These are phyloP conservation scores for Eucidaris tribuloides DNA, from an alignment of 35 echinoderm and acorn worm species.

Conservation along the genomic window DNA sequence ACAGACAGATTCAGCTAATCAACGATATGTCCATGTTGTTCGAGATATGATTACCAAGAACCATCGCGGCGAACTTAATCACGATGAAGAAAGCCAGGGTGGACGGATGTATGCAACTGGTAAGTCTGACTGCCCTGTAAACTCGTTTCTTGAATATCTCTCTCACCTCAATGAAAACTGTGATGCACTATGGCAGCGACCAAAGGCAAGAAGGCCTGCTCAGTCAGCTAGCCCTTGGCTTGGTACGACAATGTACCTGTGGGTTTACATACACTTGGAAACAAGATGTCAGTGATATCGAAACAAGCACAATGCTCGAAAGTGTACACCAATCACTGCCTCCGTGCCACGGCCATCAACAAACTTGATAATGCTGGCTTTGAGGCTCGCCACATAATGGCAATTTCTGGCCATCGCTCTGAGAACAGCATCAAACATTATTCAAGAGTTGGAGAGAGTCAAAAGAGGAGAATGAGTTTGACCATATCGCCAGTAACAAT, in stretches of 20 bases:
- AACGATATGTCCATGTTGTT: neutral
- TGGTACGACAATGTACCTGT: constrained; percentile 3
- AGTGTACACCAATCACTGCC: constrained; percentile 51
- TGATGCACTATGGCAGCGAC: constrained; percentile 41
- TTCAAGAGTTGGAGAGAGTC: constrained; percentile 9
- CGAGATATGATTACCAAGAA: constrained; percentile 37
- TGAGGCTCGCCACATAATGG: constrained; percentile 32
- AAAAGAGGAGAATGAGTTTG: constrained; percentile 31
- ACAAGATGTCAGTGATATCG: constrained; percentile 40
- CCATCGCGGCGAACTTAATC: neutral
- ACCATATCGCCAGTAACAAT: constrained; percentile 15
- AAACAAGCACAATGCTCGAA: constrained; percentile 26
- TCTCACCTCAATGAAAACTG: constrained; percentile 14
- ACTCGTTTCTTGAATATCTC: constrained; percentile 5
- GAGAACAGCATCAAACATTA: constrained; percentile 49
- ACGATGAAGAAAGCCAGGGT: constrained; percentile 39
- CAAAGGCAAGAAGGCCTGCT: neutral
- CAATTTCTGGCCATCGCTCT: constrained; percentile 41
- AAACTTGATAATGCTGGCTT: constrained; percentile 31
- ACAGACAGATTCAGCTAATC: neutral
- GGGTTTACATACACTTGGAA: constrained; percentile 25
- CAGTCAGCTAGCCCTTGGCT: neutral
- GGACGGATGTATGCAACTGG: constrained; percentile 41
- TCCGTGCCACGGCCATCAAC: constrained; percentile 33
- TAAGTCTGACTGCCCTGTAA: constrained; percentile 21